These are phyloP conservation scores for Tokudaia tokunoshimensis DNA, from an alignment of 2,797 vertebrate genomes.

Conservation along the genomic window DNA sequence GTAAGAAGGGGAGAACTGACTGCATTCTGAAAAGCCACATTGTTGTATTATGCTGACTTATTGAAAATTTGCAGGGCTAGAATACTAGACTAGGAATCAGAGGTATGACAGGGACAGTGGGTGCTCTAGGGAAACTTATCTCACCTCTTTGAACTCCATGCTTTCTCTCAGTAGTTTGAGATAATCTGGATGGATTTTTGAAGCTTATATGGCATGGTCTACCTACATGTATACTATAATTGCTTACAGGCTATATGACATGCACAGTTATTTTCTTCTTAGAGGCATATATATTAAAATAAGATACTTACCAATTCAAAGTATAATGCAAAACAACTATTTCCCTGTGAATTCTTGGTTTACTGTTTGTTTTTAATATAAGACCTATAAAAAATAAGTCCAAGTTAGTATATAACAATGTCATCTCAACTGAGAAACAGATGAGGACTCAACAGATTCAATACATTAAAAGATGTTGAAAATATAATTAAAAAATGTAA, in stretches of 20 bases:
- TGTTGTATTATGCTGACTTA: background rate
- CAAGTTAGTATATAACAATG: background rate
- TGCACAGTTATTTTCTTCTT: background rate
- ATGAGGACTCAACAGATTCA: background rate
- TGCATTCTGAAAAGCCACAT: background rate
- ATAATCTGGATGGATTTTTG: slow-evolving; percentile 1
- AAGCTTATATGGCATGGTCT: background rate
- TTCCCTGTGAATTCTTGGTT: background rate
- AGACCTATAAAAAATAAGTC: background rate
- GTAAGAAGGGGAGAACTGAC: background rate
- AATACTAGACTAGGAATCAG: background rate
- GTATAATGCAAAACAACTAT: background rate
- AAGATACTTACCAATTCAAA: background rate
- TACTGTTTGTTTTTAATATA: background rate
- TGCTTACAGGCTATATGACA: background rate
- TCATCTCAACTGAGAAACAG: slow-evolving; percentile 18
- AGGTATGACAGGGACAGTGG: background rate
- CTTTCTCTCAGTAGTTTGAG: slow-evolving; percentile 6
- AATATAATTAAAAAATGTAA: background rate
- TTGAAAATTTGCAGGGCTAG: background rate
- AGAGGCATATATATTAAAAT: background rate
- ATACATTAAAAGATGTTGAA: slow-evolving; percentile 4
- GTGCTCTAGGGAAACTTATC: background rate
- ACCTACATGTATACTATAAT: background rate
- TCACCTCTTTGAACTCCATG: background rate